Evolutionary conservation across 1,140 invertebrate species (phyloP).

Genomic region (Polyergus mexicanus): DNA sequence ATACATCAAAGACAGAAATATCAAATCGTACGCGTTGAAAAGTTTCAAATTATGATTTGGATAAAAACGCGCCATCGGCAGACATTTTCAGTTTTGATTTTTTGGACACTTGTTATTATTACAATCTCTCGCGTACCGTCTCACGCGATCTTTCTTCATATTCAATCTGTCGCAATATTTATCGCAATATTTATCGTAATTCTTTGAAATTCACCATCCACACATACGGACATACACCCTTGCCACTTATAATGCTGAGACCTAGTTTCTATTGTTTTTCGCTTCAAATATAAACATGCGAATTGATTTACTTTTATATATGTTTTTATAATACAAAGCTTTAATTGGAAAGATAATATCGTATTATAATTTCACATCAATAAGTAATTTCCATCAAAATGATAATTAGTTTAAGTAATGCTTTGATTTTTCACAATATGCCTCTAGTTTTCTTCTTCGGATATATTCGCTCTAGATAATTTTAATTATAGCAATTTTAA

Average conservation of each 20-base stretch:
- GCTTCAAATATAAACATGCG: background rate
- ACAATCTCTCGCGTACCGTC: background rate
- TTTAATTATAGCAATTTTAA: constrained; percentile 23
- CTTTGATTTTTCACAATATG: constrained; percentile 19
- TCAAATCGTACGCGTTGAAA: constrained; percentile 39
- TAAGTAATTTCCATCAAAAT: constrained; percentile 30
- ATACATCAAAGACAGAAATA: constrained; percentile 46
- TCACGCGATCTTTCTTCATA: background rate
- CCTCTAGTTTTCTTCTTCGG: background rate
- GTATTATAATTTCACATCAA: constrained; percentile 28
- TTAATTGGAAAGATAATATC: constrained; percentile 14
- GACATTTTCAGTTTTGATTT: constrained; percentile 58
- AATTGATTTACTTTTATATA: background rate
- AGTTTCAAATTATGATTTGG: constrained; percentile 41
- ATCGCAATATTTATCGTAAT: background rate
- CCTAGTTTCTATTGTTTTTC: background rate
- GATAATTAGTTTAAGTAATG: constrained; percentile 4
- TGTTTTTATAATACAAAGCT: background rate
- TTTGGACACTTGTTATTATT: constrained; percentile 39
- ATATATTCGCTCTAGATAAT: constrained; percentile 25
- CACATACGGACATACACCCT: constrained; percentile 35
- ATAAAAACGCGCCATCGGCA: constrained; percentile 68
- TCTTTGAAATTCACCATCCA: constrained; percentile 14
- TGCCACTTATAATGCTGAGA: constrained; percentile 31
- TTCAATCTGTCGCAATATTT: background rate